These are phyloP conservation scores for Oreohelix idahoensis DNA, from an alignment of 1,140 invertebrate species.

Conservation along the genomic window DNA sequence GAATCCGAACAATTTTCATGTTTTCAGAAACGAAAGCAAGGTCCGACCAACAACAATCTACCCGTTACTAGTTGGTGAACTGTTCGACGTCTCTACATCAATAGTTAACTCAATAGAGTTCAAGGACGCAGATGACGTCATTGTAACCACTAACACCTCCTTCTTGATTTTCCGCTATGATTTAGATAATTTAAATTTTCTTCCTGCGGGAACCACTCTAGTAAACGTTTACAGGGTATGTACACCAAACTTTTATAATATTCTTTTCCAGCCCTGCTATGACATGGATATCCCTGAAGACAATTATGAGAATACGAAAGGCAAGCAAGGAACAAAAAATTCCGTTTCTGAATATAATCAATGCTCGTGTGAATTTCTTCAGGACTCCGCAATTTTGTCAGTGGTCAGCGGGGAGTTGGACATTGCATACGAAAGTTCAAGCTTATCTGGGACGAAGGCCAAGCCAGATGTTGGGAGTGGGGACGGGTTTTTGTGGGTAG, in stretches of 20 bases:
- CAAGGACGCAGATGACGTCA: constrained; percentile 12
- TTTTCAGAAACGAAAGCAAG: background rate
- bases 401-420: background rate
- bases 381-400: background rate
- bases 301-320: too few species aligned
- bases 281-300: background rate
- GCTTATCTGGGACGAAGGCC: background rate
- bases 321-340: background rate
- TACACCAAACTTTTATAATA: background rate
- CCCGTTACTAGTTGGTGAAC: background rate
- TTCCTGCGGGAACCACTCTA: constrained; percentile 32
- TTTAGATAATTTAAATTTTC: constrained; percentile 17
- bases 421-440: too few species aligned
- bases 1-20: constrained; percentile 5
- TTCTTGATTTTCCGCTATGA: constrained; percentile 41
- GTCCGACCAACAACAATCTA: background rate
- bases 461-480: background rate
- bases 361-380: constrained; percentile 14
- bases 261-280: background rate
- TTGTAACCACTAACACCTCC: constrained; percentile 39
- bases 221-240: constrained; percentile 20
- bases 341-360: background rate
- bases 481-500: constrained; percentile 11
- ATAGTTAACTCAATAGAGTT: background rate
- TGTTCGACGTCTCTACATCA: constrained; percentile 27